phyloP scores from a whole-genome alignment of 2,888 invertebrate species.

The Eilema caniola region DNA sequence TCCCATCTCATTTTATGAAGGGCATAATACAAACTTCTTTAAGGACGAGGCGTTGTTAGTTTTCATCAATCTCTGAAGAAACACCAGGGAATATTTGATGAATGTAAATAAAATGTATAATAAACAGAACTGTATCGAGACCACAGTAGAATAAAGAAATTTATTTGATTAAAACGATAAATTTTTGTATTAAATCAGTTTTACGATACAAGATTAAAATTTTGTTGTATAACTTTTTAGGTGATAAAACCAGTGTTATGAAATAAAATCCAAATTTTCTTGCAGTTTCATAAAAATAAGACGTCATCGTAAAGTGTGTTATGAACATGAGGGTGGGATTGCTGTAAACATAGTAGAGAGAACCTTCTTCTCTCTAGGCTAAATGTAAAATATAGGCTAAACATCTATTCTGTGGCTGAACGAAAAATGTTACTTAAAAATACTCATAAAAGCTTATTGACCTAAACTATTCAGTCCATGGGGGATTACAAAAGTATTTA shows the following conservation, averaged over 20 bases:
- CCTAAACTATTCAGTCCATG: too few species aligned
- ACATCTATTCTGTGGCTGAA: too few species aligned
- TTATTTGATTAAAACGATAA: slow-evolving; percentile 33
- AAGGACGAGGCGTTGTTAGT: background rate
- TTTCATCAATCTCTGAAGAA: too few species aligned
- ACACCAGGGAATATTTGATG: background rate
- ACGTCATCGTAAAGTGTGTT: slow-evolving; percentile 11
- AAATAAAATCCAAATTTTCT: slow-evolving; percentile 28
- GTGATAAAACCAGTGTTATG: slow-evolving; percentile 35
- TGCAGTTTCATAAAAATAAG: slow-evolving; percentile 43
- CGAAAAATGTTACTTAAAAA: background rate
- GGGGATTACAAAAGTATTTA: too few species aligned
- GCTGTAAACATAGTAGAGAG: background rate
- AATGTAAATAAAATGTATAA: background rate
- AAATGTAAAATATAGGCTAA: background rate
- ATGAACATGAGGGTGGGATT: background rate
- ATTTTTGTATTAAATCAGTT: slow-evolving; percentile 29
- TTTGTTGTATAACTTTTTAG: slow-evolving; percentile 30
- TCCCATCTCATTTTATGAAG: too few species aligned
- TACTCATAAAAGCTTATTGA: too few species aligned
- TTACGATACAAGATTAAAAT: slow-evolving; percentile 33
- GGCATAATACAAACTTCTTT: background rate
- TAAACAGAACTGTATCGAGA: slow-evolving; percentile 1
- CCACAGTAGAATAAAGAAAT: slow-evolving; percentile 14
- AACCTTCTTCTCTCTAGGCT: background rate